A percentile compares a stretch with the other conserved stretches of the same genome.
Conservation (phyloP, 92 coral and sea anemone species). For the Epizoanthus fatuus region DNA sequence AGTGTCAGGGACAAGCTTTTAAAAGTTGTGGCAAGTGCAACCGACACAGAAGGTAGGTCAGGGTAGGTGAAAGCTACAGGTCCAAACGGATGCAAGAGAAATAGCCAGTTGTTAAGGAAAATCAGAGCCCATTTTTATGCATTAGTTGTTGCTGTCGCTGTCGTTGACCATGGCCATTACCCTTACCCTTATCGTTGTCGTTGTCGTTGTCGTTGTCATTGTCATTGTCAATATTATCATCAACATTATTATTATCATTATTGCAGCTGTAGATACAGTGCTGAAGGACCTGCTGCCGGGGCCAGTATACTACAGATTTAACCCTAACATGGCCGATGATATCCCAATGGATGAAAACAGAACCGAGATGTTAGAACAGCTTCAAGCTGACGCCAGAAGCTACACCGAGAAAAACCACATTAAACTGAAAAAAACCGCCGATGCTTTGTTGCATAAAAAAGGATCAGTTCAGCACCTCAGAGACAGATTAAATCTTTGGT, state of each 20-base stretch:
- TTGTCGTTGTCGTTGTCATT: background rate
- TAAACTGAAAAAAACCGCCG: constrained; percentile 62
- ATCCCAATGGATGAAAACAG: constrained; percentile 94
- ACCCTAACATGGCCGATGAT: constrained; percentile 91
- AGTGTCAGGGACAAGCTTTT: too few species aligned
- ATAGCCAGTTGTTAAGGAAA: too few species aligned
- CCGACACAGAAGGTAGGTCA: too few species aligned
- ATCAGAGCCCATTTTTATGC: too few species aligned
- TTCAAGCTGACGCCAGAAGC: constrained; percentile 82
- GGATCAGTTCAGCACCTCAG: constrained; percentile 62
- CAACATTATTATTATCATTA: background rate
- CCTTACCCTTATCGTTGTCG: too few species aligned
- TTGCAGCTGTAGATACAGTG: constrained; percentile 93
- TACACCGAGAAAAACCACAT: constrained; percentile 81
- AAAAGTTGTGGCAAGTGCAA: too few species aligned
- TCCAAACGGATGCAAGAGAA: too few species aligned
- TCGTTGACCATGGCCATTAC: too few species aligned
- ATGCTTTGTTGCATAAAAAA: constrained; percentile 71
- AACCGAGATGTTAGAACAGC: constrained; percentile 82
- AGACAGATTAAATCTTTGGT: constrained; percentile 77
- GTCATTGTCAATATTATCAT: background rate
- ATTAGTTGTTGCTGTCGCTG: too few species aligned
- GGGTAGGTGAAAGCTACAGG: too few species aligned
- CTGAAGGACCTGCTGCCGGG: constrained; percentile 91
- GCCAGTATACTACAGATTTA: constrained; percentile 82